Base-by-base conservation (phyloP, 2,888 invertebrate species). In the Tenthredo distinguenda region DNA sequence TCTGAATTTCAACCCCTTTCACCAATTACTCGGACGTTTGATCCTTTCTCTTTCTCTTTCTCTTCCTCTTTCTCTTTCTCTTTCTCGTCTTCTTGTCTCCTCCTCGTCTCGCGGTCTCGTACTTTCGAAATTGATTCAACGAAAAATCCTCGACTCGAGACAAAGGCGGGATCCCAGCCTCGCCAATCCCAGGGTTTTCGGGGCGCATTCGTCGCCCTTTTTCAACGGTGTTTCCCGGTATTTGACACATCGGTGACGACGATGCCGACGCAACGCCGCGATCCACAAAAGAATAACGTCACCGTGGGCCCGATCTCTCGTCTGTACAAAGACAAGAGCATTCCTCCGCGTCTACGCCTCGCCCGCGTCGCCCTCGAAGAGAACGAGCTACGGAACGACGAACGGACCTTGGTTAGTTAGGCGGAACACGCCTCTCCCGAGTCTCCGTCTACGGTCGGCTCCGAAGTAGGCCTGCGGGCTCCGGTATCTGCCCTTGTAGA, bases 361-460 rank as follows among this genome's bases (percentile, higher is more conserved):
- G 55, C 6, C 34, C 62, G n/a, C 62, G 37, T 15, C 34, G n/a
- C 40, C 21, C 21, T 43, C 47, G 74, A 21, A 40, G 74, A 40
- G 74, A 21, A 72, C 37, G 68, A 34, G 18, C 68, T 15, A 7
- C 18, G 34, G 68, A 43, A 43, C 43, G 72, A 43, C 43, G 72
- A 74, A 43, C 77, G 77, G 77, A 77, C 77, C 81, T 81, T 81
- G 81, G 81, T 81, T 81, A 81, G 81, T 81, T 81, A 81, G 81
- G 81, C 81, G 62, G 81, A 81, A 81, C 81, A 81, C 81, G 81
- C 81, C 58, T 81, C 81, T 37, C 12, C 43, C 58, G 12, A 31
- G 68, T 43, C 81, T 65, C 62, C 81, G 81, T 62, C 58, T 58
- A 81, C 81, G 81, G 81, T 65, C 37, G 40, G 58, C 62, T 81